Evolutionary conservation across 1,140 invertebrate species (phyloP), one percentile per base, ranked within the genome.

Genomic region (Solenopsis invicta): DNA sequence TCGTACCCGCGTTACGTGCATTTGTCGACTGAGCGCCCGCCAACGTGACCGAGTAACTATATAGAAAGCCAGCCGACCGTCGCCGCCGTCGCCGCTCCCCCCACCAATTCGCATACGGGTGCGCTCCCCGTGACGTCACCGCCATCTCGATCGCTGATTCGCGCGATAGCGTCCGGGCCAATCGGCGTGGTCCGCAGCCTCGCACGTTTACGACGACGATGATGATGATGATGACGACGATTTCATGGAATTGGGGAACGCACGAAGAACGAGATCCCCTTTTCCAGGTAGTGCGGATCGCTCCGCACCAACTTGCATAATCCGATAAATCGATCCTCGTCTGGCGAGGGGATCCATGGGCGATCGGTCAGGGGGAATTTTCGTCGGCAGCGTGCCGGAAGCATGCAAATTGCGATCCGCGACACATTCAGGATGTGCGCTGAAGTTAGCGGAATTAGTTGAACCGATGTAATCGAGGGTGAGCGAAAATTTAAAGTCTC

Each of bases 21-120:
- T 86, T 81, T 80, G 87, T 78, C 89, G 74, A 93, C 93, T 93
- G 93, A 93, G 87, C 18, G 64, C 89, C 87, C 89, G 90, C 87
- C 92, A 93, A 92, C 91, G 92, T 94, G 89, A 92, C 91, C 89
- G 67, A 76, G 91, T 89, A 88, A 92, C 92, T 93, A 93, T 93
- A 93, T 93, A 93, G 84, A 89, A 86, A 90, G 80, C 82, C 74
- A 67, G 78, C 54, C 54, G 56, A 29, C 50, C 82, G 71, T 45
- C 29, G 37, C 10, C 59, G 64, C 56, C 82, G 77, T 34, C 41
- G 71, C 50, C 37, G 37, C 8, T 61, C 18, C 69, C 50, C 80
- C 85, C 85, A 78, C 87, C 85, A 77, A 18, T 41, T 45, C 48
- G 12, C 24, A 6, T 18, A 37, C 78, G 24, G 61, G 71, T 78